A percentile compares a stretch with the other conserved stretches of the same genome.
Evolutionary conservation across 2,797 vertebrate species (phyloP).

Genomic region (Danio tinwini): DNA sequence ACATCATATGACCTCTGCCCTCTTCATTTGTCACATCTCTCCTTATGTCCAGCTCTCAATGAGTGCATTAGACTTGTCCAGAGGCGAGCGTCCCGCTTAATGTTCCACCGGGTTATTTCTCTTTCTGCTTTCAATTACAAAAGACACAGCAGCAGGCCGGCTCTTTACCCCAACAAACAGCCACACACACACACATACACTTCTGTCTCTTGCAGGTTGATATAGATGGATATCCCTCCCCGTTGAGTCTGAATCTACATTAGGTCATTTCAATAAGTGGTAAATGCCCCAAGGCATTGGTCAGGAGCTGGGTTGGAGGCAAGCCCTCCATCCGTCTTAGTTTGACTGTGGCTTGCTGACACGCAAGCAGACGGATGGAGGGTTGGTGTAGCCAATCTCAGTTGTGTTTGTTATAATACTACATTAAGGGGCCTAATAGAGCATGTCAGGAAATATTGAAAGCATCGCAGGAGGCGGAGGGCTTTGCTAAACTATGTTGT

Average conservation of each 20-base stretch:
- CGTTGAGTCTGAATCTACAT: constrained; percentile 77
- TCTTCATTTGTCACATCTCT: constrained; percentile 41
- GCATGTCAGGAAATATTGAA: constrained; percentile 70
- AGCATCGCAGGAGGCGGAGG: constrained; percentile 61
- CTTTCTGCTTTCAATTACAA: constrained; percentile 40
- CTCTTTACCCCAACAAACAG: constrained; percentile 27
- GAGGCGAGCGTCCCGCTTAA: constrained; percentile 41
- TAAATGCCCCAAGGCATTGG: constrained; percentile 42
- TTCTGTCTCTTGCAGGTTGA: constrained; percentile 64
- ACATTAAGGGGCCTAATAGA: constrained; percentile 76
- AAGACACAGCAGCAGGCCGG: constrained; percentile 12
- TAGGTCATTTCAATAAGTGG: constrained; percentile 76
- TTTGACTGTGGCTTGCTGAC: constrained; percentile 76
- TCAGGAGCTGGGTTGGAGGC: constrained; percentile 28
- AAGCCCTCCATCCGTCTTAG: constrained; percentile 78
- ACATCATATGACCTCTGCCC: constrained; percentile 34
- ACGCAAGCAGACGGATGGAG: constrained; percentile 58
- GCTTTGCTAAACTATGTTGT: constrained; percentile 51
- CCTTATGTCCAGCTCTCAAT: constrained; percentile 5
- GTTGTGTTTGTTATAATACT: constrained; percentile 72
- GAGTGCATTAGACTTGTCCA: constrained; percentile 36
- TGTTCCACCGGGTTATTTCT: constrained; percentile 46
- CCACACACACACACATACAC: constrained; percentile 28
- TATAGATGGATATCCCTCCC: constrained; percentile 75
- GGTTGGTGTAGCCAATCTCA: constrained; percentile 61